A percentile compares a stretch with the other conserved stretches of the same genome.
phyloP scores from a whole-genome alignment of 2,113 vertebrate species.

The Phasianus colchicus region DNA sequence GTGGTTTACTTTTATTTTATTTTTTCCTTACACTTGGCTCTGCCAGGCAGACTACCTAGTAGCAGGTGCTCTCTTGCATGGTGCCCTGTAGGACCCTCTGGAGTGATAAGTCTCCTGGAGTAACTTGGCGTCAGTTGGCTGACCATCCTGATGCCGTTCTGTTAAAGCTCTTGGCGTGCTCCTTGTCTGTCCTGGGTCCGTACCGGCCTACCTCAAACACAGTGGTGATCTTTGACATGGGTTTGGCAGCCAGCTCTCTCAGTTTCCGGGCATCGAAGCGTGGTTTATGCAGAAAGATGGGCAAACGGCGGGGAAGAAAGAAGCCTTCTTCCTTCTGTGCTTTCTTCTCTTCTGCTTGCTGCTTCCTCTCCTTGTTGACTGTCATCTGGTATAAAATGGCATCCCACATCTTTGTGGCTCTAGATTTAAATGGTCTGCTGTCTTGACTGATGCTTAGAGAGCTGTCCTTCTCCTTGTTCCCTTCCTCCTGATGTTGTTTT shows the following conservation, averaged over 20 bases:
- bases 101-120: not conserved
- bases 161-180: slow-evolving; percentile 88
- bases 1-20: not conserved
- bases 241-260: slow-evolving; percentile 85
- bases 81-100: not conserved
- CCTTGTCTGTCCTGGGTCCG: slow-evolving; percentile 78
- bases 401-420: slow-evolving; percentile 91
- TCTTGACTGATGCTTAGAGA: slow-evolving; percentile 37
- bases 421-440: slow-evolving; percentile 68
- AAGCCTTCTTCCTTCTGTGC: not conserved
- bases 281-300: slow-evolving; percentile 89
- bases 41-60: not conserved
- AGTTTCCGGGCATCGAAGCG: slow-evolving; percentile 92
- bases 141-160: slow-evolving; percentile 88
- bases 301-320: slow-evolving; percentile 75
- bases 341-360: slow-evolving; percentile 45
- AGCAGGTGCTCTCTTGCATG: not conserved
- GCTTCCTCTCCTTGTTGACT: slow-evolving; percentile 76
- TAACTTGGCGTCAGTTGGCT: slow-evolving; percentile 32
- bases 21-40: not conserved
- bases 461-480: not conserved
- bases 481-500: not conserved
- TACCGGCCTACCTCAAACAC: slow-evolving; percentile 83
- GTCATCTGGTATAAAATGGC: slow-evolving; percentile 91
- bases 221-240: slow-evolving; percentile 78